phyloP scores from a whole-genome alignment of 2,888 invertebrate genomes.

The Cataglyphis albicans region DNA sequence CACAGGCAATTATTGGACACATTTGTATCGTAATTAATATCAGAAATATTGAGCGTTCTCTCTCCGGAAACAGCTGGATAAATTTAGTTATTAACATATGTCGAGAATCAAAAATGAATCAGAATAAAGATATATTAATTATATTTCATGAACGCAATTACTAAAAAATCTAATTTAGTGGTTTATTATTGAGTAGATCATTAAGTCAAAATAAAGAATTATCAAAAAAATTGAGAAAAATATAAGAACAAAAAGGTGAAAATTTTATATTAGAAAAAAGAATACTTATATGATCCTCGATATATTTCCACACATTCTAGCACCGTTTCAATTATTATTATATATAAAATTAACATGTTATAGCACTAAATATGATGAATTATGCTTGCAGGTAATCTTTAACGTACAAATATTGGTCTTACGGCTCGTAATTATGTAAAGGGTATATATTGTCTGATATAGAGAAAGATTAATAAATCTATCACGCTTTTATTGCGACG shows the following conservation, averaged over 20 bases:
- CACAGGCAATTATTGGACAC: conserved; percentile 48
- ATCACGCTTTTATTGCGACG: not conserved
- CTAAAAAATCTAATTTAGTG: not conserved
- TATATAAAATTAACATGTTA: not conserved
- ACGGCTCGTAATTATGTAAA: conserved; percentile 15
- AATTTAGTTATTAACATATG: conserved; percentile 24
- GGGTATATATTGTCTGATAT: not conserved
- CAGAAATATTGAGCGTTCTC: conserved; percentile 33
- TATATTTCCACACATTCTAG: not conserved
- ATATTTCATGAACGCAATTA: not conserved
- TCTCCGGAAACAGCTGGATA: not conserved
- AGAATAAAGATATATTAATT: not conserved
- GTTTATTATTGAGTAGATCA: not conserved
- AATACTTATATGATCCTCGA: not conserved
- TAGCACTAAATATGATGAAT: not conserved
- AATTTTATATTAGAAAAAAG: not conserved
- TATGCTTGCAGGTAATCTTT: not conserved
- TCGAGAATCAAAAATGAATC: conserved; percentile 4
- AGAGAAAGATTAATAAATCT: not conserved
- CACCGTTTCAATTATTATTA: not conserved
- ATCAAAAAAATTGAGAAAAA: not conserved
- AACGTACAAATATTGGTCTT: not conserved
- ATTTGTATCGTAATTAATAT: conserved; percentile 49
- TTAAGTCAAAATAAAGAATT: not conserved
- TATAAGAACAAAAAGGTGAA: not conserved